phyloP scores from a whole-genome alignment of 2,888 invertebrate genomes.

The Melieria omissa region DNA sequence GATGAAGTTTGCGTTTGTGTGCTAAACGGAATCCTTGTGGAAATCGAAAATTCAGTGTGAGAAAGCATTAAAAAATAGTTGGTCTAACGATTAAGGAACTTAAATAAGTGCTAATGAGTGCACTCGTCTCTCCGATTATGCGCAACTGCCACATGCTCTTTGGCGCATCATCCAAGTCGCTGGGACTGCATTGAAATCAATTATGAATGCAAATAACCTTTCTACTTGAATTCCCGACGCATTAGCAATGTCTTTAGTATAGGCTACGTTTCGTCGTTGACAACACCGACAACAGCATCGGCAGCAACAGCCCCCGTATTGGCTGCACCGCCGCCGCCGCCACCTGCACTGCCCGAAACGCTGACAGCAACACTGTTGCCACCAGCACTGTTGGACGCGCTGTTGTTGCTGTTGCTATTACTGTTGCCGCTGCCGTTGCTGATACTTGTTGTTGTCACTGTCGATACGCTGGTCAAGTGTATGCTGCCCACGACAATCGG shows the following conservation, averaged over 20 bases:
- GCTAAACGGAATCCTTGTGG: too few relatives aligned
- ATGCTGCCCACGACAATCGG: slow-evolving; percentile 55
- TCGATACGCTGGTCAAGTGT: slow-evolving; percentile 48
- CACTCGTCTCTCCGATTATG: too few relatives aligned
- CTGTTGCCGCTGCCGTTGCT: slow-evolving; percentile 34
- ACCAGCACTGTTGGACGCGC: slow-evolving; percentile 40
- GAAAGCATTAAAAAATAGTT: too few relatives aligned
- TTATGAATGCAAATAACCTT: slow-evolving; percentile 18
- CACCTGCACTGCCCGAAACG: slow-evolving; percentile 37
- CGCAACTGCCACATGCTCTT: too few relatives aligned
- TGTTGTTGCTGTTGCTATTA: slow-evolving; percentile 43
- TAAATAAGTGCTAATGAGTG: too few relatives aligned
- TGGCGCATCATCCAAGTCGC: too few relatives aligned
- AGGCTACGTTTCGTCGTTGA: slow-evolving; percentile 67
- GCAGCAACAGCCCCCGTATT: slow-evolving; percentile 45
- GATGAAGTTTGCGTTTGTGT: too few relatives aligned
- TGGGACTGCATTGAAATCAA: not conserved
- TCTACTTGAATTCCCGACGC: slow-evolving; percentile 58
- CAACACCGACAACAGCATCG: slow-evolving; percentile 46
- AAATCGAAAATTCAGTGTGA: too few relatives aligned
- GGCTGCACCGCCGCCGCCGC: slow-evolving; percentile 37
- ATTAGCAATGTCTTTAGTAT: slow-evolving; percentile 67
- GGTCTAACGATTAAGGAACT: too few relatives aligned
- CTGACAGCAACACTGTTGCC: slow-evolving; percentile 49
- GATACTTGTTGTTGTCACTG: slow-evolving; percentile 35